Percentiles rank a stretch among this genome's conserved stretches.
Conservation (phyloP, 2,113 vertebrate species). For the Gopherus evgoodei region DNA sequence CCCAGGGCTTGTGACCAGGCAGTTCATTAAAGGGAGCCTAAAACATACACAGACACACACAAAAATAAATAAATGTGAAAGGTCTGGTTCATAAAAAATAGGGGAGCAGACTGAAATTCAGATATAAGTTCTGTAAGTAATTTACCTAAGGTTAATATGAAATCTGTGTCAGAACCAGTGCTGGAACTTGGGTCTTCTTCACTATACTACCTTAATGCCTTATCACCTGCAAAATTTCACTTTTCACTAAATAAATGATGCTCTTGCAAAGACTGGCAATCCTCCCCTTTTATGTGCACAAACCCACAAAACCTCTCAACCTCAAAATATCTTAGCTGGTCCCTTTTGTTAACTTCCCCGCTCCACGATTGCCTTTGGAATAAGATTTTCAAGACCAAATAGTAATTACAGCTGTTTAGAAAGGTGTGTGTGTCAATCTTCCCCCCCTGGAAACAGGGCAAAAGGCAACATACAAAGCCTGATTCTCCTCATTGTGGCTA, state of each 20-base stretch:
- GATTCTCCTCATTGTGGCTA: neutral
- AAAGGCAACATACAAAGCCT: neutral
- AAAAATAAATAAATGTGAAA: neutral
- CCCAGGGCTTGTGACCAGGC: neutral
- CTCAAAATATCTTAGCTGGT: neutral
- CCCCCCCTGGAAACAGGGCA: neutral
- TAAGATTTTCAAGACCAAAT: neutral
- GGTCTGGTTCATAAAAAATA: neutral
- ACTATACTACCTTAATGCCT: neutral
- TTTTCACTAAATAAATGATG: neutral
- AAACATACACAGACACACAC: neutral
- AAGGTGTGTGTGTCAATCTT: neutral
- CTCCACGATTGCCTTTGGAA: neutral
- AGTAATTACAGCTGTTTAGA: neutral
- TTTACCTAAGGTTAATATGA: neutral
- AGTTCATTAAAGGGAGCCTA: neutral
- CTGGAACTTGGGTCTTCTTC: neutral
- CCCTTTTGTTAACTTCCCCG: neutral
- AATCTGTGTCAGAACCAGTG: neutral
- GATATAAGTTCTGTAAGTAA: constrained; percentile 1
- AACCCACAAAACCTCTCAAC: neutral
- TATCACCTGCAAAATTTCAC: neutral
- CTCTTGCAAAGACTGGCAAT: neutral
- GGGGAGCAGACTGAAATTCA: neutral
- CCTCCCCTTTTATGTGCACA: neutral